Evolutionary conservation across 2,888 invertebrate species (phyloP), one percentile per base, ranked within the genome.

Genomic region (Dendrolimus houi): DNA sequence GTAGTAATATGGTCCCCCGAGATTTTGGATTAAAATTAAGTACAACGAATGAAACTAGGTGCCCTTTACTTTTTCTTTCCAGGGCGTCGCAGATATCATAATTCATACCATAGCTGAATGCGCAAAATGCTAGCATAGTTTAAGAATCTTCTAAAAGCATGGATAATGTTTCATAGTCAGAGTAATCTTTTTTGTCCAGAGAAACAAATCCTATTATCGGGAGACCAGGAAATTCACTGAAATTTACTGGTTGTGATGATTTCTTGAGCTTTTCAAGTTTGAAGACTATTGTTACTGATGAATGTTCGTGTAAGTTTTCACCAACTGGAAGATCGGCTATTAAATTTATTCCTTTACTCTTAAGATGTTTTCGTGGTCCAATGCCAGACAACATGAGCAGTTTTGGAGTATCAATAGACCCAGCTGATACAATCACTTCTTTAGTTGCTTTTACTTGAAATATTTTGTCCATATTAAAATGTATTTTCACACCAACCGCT

Each of bases 141-240:
- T 1, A 29, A 53, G 53, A 53, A 9, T 59, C 55, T 1, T 57
- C 57, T 14, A 57, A 57, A 0, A 68, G 52, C 2, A 67, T 55
- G 56, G 58, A 59, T 12, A 70, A 53, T 1, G 64, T 60, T 57
- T 71, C 64, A 65, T 83, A 86, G 56, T 83, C 77, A 59, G 91
- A 81, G 9, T 85, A 71, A 53, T 81, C 77, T 9, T 92, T 89
- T 92, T 91, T 68, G 93, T 94, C 57, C 92, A 86, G 14, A 92
- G 94, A 9, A 93, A 93, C 53, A 73, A 75, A 67, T 8, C 72
- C 75, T 2, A 29, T 29, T 29, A 29, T 29, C 8, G 64, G 41
- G 7, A 72, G 62, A 9, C 58, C 41, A 9, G 68, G 62, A 8
- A 60, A n/a, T 2, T 84, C 70, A 0, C 87, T 71, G 8, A 69